Evolutionary conservation across 2,888 invertebrate genomes (phyloP).

Genomic region (Sympetrum striolatum): DNA sequence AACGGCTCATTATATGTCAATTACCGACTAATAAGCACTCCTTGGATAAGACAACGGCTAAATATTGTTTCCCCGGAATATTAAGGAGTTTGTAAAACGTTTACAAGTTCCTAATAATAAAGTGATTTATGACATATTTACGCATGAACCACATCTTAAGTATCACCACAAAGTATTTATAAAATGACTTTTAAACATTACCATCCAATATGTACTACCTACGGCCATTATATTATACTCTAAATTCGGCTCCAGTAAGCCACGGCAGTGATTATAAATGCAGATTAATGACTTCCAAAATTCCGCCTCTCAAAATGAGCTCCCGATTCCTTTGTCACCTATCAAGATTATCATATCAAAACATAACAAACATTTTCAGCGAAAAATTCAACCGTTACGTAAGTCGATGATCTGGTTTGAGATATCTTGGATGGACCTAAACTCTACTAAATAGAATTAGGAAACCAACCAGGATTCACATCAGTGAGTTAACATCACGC

Average conservation of each 20-base stretch:
- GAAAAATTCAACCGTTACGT: neutral
- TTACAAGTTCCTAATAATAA: neutral
- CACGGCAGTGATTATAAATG: slow-evolving; percentile 40
- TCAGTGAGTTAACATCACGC: neutral
- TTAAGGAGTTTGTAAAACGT: neutral
- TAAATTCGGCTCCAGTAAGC: neutral
- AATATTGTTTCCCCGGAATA: neutral
- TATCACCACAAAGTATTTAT: neutral
- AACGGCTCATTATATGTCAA: neutral
- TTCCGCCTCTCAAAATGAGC: neutral
- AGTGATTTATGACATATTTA: neutral
- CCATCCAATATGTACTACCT: neutral
- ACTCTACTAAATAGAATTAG: neutral
- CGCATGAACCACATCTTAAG: neutral
- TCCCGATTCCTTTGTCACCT: neutral
- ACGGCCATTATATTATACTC: slow-evolving; percentile 12
- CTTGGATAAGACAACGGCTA: neutral
- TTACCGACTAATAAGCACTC: neutral
- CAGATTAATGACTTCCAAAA: neutral
- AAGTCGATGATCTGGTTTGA: neutral
- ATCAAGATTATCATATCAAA: neutral
- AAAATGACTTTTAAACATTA: slow-evolving; percentile 14
- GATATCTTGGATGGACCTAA: neutral
- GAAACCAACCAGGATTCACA: neutral
- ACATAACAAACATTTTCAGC: neutral